Evolutionary conservation across 2,888 invertebrate species (phyloP).

Genomic region (Acronicta psi): DNA sequence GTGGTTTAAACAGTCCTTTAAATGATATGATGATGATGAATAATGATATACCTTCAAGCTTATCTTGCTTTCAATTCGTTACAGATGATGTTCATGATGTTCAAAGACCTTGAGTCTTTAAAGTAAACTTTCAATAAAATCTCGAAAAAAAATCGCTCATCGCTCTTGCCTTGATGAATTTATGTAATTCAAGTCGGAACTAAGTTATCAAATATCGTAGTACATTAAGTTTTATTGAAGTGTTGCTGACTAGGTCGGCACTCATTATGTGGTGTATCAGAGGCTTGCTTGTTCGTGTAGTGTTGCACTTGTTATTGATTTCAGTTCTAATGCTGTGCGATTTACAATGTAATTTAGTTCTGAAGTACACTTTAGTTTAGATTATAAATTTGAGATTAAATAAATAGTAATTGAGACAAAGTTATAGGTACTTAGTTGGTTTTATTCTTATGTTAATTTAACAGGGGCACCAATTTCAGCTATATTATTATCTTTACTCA

Average conservation of each 20-base stretch:
- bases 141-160: conserved; percentile 25
- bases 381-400: not conserved
- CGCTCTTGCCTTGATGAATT: conserved; percentile 24
- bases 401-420: not conserved
- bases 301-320: conserved; percentile 17
- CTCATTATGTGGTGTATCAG: conserved; percentile 46
- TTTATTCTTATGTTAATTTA: no score
- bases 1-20: no score
- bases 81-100: no score
- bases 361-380: conserved; percentile 7
- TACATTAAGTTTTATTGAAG: conserved; percentile 56
- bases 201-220: conserved; percentile 61
- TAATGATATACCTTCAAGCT: no score
- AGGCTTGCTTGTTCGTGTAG: conserved; percentile 10
- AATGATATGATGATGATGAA: no score
- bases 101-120: no score
- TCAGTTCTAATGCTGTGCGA: conserved; percentile 4
- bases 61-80: no score
- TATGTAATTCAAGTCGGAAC: conserved; percentile 58
- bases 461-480: no score
- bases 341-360: conserved; percentile 16
- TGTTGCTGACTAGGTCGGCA: conserved; percentile 50
- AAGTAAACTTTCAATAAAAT: no score
- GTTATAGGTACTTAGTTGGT: no score
- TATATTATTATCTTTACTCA: no score